Base-by-base conservation (phyloP, 2,797 vertebrate species). In the Lutjanus campechanus region DNA sequence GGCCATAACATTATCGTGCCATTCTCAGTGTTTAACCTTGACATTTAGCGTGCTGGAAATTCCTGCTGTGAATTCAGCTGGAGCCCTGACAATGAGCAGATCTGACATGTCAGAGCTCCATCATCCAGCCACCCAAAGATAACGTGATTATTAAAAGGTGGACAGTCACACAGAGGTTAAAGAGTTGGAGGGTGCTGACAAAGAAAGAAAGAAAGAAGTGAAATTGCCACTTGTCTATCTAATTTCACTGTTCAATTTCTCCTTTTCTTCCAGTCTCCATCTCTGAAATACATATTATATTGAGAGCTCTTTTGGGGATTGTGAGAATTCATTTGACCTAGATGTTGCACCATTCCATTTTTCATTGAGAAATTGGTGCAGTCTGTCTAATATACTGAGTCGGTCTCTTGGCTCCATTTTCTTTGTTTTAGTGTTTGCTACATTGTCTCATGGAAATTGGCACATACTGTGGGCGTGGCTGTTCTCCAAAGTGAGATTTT, bases 11-110 rank as follows among this genome's bases (percentile, higher is more conserved):
- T 86, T 73, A 84, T 68, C 67, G 50, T 63, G 54, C 54, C 19
- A 64, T 81, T 79, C 86, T 80, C 58, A 19, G 53, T 66, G 73
- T 79, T 87, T 91, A 86, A 88, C 84, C 81, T 88, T 91, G 89
- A 85, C 89, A 91, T 91, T 90, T 89, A 78, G 56, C 22, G 47
- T 62, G 55, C 54, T 19, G 43, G 19, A 47, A 63, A 11, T 41
- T 78, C 73, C 63, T 64, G 63, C 73, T 65, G 73, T 60, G 66
- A 54, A 76, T 58, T 60, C 67, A 56, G 17, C 51, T 64, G 56
- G 82, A 61, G 70, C 16, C 81, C n/a, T 82, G 77, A 86, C 85
- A 83, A 17, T 12, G 36, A 75, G 63, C 58, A 76, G 73, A 81
- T 67, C 61, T 16, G 40, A 71, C 43, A 58, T 72, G 83, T 85